These are phyloP conservation scores for Noturus placidus DNA, from an alignment of 2,113 vertebrate species.

Conservation along the genomic window DNA sequence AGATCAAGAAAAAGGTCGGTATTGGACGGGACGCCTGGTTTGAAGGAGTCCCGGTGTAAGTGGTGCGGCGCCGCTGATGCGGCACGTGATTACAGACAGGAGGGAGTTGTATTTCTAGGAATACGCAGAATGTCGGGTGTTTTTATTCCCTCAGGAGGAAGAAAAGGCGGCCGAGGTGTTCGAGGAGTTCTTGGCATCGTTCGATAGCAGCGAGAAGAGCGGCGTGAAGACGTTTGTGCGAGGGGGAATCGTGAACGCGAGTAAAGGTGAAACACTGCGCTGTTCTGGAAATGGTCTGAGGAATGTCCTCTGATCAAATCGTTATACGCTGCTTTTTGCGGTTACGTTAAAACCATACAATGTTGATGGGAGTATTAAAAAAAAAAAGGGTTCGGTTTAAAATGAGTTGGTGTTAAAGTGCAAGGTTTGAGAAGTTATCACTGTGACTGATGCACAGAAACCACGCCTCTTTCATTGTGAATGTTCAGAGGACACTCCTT, in stretches of 20 bases:
- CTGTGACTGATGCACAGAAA: neutral
- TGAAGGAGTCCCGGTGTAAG: neutral
- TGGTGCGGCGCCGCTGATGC: neutral
- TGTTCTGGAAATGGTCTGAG: too few relatives aligned
- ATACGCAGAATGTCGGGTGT: neutral
- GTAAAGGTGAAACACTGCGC: slow-evolving; percentile 68
- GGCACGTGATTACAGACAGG: neutral
- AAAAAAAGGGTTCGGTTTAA: neutral
- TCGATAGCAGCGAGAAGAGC: slow-evolving; percentile 72
- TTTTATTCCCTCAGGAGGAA: slow-evolving; percentile 67
- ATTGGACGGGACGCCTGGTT: neutral
- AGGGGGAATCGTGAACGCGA: slow-evolving; percentile 78
- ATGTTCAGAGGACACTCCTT: too few relatives aligned
- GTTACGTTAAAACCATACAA: neutral
- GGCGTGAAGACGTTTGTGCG: slow-evolving; percentile 78
- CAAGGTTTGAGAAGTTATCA: neutral
- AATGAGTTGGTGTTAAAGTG: too few relatives aligned
- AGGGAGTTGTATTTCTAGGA: neutral
- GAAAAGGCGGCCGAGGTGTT: slow-evolving; percentile 81
- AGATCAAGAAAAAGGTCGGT: slow-evolving; percentile 75
- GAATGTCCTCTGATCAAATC: neutral
- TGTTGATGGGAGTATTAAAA: neutral
- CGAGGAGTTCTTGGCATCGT: slow-evolving; percentile 79
- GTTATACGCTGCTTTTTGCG: neutral
- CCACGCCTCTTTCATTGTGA: neutral